Conservation (phyloP, 2,888 invertebrate species). For the Heliconius hortense region DNA sequence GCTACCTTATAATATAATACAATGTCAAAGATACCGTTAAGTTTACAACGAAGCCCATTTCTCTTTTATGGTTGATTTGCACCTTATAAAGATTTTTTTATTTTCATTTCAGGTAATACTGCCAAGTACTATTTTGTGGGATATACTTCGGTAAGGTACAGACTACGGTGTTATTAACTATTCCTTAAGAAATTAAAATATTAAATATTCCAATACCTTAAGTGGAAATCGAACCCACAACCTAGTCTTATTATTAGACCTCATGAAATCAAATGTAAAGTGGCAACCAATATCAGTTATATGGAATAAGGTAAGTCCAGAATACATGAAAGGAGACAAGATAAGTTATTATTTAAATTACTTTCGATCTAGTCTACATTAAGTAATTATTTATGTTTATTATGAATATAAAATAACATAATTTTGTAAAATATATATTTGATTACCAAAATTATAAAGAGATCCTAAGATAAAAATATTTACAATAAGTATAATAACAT, state of each 20-base stretch:
- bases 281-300: too few species aligned
- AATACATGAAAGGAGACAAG: too few species aligned
- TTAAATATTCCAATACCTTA: too few species aligned
- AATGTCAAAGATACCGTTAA: conserved; percentile 48
- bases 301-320: too few species aligned
- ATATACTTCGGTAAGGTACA: background rate
- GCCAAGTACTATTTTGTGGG: background rate
- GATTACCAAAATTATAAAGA: background rate
- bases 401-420: too few species aligned
- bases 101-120: conserved; percentile 50
- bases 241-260: too few species aligned
- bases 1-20: conserved; percentile 45
- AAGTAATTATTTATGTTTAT: too few species aligned
- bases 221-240: too few species aligned
- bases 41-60: conserved; percentile 47
- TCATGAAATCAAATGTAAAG: too few species aligned
- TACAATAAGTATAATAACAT: background rate
- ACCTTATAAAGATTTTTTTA: conserved; percentile 46
- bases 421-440: background rate
- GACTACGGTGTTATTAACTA: background rate
- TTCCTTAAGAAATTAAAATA: too few species aligned
- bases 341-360: too few species aligned
- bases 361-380: too few species aligned
- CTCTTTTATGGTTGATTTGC: conserved; percentile 48
- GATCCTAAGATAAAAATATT: background rate